A percentile compares a stretch with the other conserved stretches of the same genome.
Evolutionary conservation across 2,113 vertebrate species (phyloP).

Genomic region (Catagonus wagneri): DNA sequence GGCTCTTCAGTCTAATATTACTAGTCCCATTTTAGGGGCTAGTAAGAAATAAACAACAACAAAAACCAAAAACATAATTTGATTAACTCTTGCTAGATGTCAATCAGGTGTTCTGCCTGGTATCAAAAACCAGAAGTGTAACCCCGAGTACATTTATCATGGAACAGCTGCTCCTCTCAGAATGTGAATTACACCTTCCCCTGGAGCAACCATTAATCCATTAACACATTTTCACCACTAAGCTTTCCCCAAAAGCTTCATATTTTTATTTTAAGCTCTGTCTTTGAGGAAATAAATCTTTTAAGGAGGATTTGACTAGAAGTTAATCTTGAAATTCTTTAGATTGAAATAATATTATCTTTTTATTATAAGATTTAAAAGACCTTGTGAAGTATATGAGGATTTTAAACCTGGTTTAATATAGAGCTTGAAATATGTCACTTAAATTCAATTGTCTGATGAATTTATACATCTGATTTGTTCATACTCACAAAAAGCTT

Average conservation of each 20-base stretch:
- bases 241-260: slow-evolving; percentile 79
- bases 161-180: slow-evolving; percentile 84
- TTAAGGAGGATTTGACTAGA: slow-evolving; percentile 83
- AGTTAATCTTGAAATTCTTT: slow-evolving; percentile 78
- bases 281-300: slow-evolving; percentile 87
- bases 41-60: not conserved
- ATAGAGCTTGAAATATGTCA: slow-evolving; percentile 48
- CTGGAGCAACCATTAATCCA: slow-evolving; percentile 86
- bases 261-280: slow-evolving; percentile 82
- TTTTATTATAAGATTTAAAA: slow-evolving; percentile 59
- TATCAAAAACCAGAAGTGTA: slow-evolving; percentile 70
- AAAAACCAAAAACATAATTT: slow-evolving; percentile 67
- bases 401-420: slow-evolving; percentile 55
- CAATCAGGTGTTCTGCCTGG: slow-evolving; percentile 69
- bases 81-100: slow-evolving; percentile 70
- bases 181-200: slow-evolving; percentile 84
- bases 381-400: not conserved
- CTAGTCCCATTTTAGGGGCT: slow-evolving; percentile 68
- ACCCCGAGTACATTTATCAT: slow-evolving; percentile 73
- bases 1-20: slow-evolving; percentile 79
- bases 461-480: not conserved
- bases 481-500: not conserved
- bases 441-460: not conserved
- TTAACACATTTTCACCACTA: slow-evolving; percentile 83
- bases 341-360: slow-evolving; percentile 52